Conservation (phyloP, 2,888 invertebrate genomes). For the Heliconius ismenius region DNA sequence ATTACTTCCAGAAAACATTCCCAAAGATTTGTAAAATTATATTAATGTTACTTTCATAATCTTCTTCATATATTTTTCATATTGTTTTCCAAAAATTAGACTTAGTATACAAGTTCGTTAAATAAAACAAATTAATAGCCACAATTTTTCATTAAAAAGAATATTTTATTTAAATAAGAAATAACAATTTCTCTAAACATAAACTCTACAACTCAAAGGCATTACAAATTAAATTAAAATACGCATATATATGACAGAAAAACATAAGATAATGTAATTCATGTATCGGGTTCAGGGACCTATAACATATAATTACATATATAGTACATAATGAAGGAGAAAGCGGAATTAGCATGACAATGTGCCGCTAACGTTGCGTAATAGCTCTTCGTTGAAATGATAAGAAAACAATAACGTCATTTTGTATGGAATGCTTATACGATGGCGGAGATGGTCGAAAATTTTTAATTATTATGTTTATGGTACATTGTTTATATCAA, state of each 20-base stretch:
- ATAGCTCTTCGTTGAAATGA: constrained; percentile 42
- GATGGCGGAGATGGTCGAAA: not conserved
- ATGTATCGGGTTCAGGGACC: constrained; percentile 38
- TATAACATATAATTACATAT: constrained; percentile 20
- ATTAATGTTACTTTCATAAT: too few relatives aligned
- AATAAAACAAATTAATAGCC: too few relatives aligned
- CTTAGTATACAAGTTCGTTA: too few relatives aligned
- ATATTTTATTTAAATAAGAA: too few relatives aligned
- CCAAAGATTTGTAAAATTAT: too few relatives aligned
- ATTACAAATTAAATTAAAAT: not conserved
- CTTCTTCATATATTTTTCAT: too few relatives aligned
- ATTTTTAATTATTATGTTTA: not conserved
- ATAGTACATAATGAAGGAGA: constrained; percentile 50
- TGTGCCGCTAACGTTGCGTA: constrained; percentile 54
- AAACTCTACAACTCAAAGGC: not conserved
- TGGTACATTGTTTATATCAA: not conserved
- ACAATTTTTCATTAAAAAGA: too few relatives aligned
- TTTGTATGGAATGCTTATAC: not conserved
- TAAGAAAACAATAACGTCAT: constrained; percentile 36
- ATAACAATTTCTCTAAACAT: not conserved
- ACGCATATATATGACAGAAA: not conserved
- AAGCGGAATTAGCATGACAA: constrained; percentile 65
- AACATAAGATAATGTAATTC: constrained; percentile 7
- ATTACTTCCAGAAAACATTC: too few relatives aligned
- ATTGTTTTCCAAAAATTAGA: too few relatives aligned